Evolutionary conservation across 2,888 invertebrate genomes (phyloP), one percentile per base, ranked within the genome.

Genomic region (Xestia ashworthii): DNA sequence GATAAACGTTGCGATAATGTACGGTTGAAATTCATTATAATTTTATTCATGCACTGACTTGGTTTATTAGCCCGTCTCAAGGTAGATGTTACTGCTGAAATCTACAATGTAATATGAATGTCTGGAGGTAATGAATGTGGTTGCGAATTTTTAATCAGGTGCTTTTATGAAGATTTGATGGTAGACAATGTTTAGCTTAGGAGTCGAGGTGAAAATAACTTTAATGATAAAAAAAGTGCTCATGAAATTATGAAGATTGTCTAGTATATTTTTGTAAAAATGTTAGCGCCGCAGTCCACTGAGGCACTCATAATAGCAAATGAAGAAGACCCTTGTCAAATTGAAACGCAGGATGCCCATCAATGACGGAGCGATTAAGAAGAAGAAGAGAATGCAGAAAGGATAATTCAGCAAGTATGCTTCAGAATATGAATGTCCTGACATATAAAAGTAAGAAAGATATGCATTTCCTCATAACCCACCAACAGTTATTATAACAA

Each of bases 11-110:
- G 90, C 89, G 91, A 92, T 93, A 93, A 91, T 92, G 91, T 91
- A 89, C 85, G 87, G 89, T 88, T 89, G 92, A 93, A 93, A 95
- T 95, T 94, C 93, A 95, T 95, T 94, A 95, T 94, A 93, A 95
- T 95, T 95, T 94, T 95, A 95, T 95, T 95, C 95, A 95, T 94
- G n/a, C 44, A 65, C 65, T 65, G 87, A 81, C 84, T 86, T 84
- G 90, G 93, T 94, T 95, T 94, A 94, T 94, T 92, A 93, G 88
- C 89, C 81, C 50, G 86, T 82, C 89, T 88, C 82, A 66, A 82
- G 69, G 76, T 88, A 81, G 80, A 83, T 82, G 80, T 53, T 80
- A 67, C 78, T 78, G 72, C 76, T 65, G 50, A 71, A 70, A 88
- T 87, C 84, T 91, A 90, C 89, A 89, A 83, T 89, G 91, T 90